Evolutionary conservation across 2,797 vertebrate species (phyloP).

Genomic region (Otus scops): DNA sequence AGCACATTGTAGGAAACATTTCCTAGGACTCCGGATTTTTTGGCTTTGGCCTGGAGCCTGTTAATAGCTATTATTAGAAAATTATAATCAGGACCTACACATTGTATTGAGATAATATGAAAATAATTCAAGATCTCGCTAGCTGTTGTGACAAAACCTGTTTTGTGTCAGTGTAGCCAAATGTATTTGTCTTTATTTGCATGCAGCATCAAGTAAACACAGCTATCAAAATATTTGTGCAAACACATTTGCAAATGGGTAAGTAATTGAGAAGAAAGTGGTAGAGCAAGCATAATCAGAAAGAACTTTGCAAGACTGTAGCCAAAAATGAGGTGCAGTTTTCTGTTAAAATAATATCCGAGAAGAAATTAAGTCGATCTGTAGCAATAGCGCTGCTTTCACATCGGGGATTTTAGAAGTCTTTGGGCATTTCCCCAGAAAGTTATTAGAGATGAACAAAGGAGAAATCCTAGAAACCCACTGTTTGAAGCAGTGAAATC

Average conservation of each 20-base stretch:
- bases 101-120: neutral
- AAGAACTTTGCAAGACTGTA: neutral
- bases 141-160: neutral
- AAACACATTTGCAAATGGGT: neutral
- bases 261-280: neutral
- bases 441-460: neutral
- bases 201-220: neutral
- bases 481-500: neutral
- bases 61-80: neutral
- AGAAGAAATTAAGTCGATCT: neutral
- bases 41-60: neutral
- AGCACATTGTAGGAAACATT: neutral
- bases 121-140: neutral
- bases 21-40: neutral
- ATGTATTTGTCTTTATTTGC: neutral
- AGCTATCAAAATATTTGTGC: neutral
- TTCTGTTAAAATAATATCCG: neutral
- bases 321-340: neutral
- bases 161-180: neutral
- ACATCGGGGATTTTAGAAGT: neutral
- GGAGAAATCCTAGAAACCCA: neutral
- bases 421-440: neutral
- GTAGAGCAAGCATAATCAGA: neutral
- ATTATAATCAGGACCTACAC: neutral
- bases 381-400: neutral